These are phyloP conservation scores for Myrmecophaga tridactyla DNA, from an alignment of 2,113 vertebrate species.

Conservation along the genomic window DNA sequence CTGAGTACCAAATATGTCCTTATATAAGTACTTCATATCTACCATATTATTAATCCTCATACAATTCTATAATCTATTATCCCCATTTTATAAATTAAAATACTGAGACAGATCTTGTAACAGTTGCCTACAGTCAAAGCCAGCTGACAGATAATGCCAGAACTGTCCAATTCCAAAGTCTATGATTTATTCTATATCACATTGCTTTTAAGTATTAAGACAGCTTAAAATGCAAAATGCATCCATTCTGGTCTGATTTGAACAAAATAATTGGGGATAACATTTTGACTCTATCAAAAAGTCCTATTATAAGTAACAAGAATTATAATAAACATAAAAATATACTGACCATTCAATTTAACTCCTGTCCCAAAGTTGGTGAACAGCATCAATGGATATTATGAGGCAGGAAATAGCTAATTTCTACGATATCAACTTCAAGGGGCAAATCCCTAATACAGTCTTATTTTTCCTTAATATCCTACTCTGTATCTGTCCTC, in stretches of 20 bases:
- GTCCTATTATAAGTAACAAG: not conserved
- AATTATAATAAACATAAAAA: not conserved
- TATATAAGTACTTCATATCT: not conserved
- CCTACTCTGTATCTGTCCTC: not conserved
- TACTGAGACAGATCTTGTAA: not conserved
- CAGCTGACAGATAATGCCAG: not conserved
- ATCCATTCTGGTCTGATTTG: not conserved
- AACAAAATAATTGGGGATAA: not conserved
- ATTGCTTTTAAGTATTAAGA: not conserved
- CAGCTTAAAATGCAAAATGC: conserved; percentile 8
- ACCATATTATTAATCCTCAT: not conserved
- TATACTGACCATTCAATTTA: not conserved
- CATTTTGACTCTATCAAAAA: conserved; percentile 27
- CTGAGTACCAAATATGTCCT: not conserved
- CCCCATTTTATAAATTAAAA: not conserved
- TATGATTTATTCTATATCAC: not conserved
- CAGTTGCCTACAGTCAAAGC: not conserved
- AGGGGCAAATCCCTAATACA: not conserved
- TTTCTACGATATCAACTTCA: not conserved
- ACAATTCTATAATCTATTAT: not conserved
- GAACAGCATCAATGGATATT: not conserved
- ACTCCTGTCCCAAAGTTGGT: not conserved
- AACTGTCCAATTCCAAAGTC: not conserved
- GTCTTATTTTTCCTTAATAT: not conserved
- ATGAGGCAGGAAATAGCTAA: not conserved